Evolutionary conservation across 2,888 invertebrate species (phyloP).

Genomic region (Rhamphomyia laevipes): DNA sequence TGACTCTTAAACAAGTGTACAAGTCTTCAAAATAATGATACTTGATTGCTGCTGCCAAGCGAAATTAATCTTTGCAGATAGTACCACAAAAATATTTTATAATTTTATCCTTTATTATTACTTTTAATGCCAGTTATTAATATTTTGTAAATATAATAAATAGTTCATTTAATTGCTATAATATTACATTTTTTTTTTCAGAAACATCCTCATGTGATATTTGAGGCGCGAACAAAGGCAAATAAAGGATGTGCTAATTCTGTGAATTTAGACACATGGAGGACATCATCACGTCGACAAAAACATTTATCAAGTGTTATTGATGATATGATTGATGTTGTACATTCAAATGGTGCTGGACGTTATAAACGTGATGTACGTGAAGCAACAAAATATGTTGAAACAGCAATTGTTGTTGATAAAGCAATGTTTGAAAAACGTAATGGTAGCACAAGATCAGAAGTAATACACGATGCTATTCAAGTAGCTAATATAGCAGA

Average conservation of each 20-base stretch:
- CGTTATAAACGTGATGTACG: slow-evolving; percentile 65
- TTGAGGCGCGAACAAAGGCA: slow-evolving; percentile 83
- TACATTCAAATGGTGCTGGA: slow-evolving; percentile 34
- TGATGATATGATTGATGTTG: slow-evolving; percentile 24
- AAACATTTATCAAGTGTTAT: slow-evolving; percentile 42
- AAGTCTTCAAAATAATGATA: no score
- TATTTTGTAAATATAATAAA: no score
- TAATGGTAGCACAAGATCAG: slow-evolving; percentile 75
- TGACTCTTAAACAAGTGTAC: no score
- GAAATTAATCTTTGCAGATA: no score
- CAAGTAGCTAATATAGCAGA: slow-evolving; percentile 97
- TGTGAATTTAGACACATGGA: slow-evolving; percentile 58
- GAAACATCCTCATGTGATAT: slow-evolving; percentile 96
- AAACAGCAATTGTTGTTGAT: slow-evolving; percentile 91
- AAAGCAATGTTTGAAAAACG: slow-evolving; percentile 92
- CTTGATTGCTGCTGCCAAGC: no score
- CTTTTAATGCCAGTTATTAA: no score
- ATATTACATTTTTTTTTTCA: slow-evolving; percentile 36
- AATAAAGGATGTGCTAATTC: slow-evolving; percentile 86
- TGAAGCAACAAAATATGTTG: slow-evolving; percentile 87
- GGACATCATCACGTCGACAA: slow-evolving; percentile 48
- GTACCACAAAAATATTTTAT: no score
- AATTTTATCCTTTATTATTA: no score
- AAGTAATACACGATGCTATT: slow-evolving; percentile 88
- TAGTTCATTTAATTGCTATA: no score